These are phyloP conservation scores for Pangasius larnaudii DNA, from an alignment of 2,797 vertebrate genomes.

Conservation along the genomic window DNA sequence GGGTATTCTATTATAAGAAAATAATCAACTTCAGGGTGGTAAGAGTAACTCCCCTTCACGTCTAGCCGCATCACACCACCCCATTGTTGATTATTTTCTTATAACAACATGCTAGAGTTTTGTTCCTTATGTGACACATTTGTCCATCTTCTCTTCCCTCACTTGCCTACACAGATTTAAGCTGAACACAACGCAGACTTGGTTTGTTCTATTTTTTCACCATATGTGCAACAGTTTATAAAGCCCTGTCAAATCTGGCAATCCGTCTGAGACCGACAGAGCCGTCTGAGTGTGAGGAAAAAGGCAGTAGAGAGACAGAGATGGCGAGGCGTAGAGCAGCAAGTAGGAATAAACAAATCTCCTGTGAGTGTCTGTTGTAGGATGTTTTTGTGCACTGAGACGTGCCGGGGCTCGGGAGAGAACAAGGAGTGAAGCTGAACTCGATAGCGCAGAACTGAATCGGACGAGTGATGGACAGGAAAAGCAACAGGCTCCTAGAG, in stretches of 20 bases:
- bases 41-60: neutral
- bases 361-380: conserved; percentile 37
- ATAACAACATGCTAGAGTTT: neutral
- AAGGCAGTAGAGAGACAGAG: neutral
- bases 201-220: conserved; percentile 10
- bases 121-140: neutral
- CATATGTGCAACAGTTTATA: conserved; percentile 35
- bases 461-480: conserved; percentile 42
- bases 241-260: conserved; percentile 25
- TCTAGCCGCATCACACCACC: neutral
- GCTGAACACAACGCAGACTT: neutral
- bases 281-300: neutral
- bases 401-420: conserved; percentile 16
- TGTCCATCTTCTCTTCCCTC: conserved; percentile 23
- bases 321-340: neutral
- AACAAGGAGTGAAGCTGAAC: conserved; percentile 8
- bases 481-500: conserved; percentile 40
- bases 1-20: too few species aligned
- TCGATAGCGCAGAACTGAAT: conserved; percentile 31
- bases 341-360: conserved; percentile 45
- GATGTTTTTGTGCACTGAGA: conserved; percentile 50
- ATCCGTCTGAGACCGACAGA: conserved; percentile 1
- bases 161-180: conserved; percentile 18
- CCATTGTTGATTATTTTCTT: neutral
- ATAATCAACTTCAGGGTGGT: neutral